Evolutionary conservation across 2,888 invertebrate genomes (phyloP).

Genomic region (Macropis europaea): DNA sequence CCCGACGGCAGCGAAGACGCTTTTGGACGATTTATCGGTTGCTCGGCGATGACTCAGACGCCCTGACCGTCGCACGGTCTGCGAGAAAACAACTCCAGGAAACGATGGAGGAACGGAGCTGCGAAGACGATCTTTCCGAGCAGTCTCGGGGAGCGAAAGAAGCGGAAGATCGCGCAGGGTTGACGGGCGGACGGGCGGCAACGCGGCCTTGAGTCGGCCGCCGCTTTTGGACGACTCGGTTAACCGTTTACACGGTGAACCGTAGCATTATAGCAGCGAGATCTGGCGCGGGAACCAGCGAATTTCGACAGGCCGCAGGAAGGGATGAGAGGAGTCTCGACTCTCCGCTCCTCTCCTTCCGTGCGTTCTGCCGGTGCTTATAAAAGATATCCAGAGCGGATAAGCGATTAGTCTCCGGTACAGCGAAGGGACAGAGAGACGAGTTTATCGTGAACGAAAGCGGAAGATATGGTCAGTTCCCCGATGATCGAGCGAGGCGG

Average conservation of each 20-base stretch:
- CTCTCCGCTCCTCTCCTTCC: slow-evolving; percentile 26
- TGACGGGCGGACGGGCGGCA: too few relatives aligned
- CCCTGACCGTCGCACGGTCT: background rate
- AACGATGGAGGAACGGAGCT: background rate
- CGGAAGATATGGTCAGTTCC: slow-evolving; percentile 46
- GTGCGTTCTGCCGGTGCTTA: slow-evolving; percentile 66
- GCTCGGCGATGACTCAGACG: background rate
- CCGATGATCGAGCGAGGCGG: background rate
- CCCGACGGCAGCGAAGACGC: too few relatives aligned
- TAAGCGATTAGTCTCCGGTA: slow-evolving; percentile 67
- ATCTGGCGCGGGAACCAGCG: slow-evolving; percentile 35
- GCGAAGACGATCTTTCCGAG: background rate
- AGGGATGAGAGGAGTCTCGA: slow-evolving; percentile 33
- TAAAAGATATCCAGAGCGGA: slow-evolving; percentile 73
- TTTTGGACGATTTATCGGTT: too few relatives aligned
- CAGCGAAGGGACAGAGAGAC: slow-evolving; percentile 13
- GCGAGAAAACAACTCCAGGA: background rate
- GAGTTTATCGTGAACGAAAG: background rate
- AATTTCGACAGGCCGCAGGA: slow-evolving; percentile 46
- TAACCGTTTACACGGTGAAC: slow-evolving; percentile 65
- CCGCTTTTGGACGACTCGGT: slow-evolving; percentile 45
- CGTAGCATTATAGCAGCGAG: slow-evolving; percentile 71
- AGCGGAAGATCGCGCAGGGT: background rate
- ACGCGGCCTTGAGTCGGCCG: slow-evolving; percentile 17
- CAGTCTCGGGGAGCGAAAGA: background rate